Evolutionary conservation across 2,888 invertebrate genomes (phyloP).

Genomic region (Spodoptera exigua): DNA sequence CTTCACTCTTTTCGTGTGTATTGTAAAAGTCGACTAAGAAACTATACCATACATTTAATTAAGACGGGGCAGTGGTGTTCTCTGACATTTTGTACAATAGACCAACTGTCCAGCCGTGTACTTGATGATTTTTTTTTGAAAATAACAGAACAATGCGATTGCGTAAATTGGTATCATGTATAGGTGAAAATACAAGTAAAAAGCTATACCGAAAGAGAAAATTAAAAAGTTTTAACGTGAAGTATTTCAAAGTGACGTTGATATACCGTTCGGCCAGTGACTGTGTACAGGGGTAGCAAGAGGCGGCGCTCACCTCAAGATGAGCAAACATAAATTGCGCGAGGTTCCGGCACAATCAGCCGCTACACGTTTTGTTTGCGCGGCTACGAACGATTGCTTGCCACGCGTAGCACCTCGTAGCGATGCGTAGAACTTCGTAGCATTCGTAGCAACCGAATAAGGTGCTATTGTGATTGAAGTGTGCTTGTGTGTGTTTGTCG

Average conservation of each 20-base stretch:
- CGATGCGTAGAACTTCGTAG: slow-evolving; percentile 28
- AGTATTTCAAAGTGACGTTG: not conserved
- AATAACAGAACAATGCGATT: too few species aligned
- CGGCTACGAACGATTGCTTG: slow-evolving; percentile 15
- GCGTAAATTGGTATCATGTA: too few species aligned
- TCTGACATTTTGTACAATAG: too few species aligned
- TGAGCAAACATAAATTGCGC: slow-evolving; percentile 87
- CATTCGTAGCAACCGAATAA: slow-evolving; percentile 22
- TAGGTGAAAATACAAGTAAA: too few species aligned
- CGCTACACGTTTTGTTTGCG: slow-evolving; percentile 68
- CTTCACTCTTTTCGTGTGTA: too few species aligned
- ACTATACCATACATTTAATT: too few species aligned
- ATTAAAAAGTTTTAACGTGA: too few species aligned
- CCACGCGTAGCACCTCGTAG: slow-evolving; percentile 25
- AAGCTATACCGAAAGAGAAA: too few species aligned
- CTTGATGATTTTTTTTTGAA: too few species aligned
- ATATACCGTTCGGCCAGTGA: not conserved
- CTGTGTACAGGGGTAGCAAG: slow-evolving; percentile 47
- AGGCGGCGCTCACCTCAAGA: slow-evolving; percentile 71
- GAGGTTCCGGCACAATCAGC: slow-evolving; percentile 84
- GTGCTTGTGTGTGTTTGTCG: slow-evolving; percentile 33
- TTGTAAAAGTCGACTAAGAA: too few species aligned
- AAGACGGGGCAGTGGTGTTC: too few species aligned
- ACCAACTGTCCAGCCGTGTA: too few species aligned
- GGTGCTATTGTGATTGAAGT: slow-evolving; percentile 42